Evolutionary conservation across 2,113 vertebrate species (phyloP).

Genomic region (Rhombomys opimus): DNA sequence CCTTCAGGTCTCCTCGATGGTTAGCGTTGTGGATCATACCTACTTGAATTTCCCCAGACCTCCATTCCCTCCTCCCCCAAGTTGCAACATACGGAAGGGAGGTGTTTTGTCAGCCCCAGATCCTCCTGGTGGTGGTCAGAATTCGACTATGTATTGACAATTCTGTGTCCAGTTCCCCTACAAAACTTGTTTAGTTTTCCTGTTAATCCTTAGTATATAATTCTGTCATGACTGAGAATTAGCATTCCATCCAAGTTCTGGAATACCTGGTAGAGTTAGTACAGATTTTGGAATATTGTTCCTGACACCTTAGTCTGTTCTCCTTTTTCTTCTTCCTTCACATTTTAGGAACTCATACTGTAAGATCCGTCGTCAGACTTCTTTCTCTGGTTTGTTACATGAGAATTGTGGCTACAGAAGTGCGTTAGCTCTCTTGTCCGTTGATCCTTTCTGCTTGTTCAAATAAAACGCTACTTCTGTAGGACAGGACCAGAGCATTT

Average conservation of each 20-base stretch:
- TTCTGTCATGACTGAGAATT: background rate
- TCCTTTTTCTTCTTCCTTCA: background rate
- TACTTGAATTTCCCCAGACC: slow-evolving; percentile 4
- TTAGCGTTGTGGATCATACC: background rate
- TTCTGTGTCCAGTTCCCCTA: background rate
- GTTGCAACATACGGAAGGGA: background rate
- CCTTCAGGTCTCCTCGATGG: background rate
- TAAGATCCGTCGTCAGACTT: background rate
- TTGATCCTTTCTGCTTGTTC: background rate
- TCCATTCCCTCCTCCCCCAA: background rate
- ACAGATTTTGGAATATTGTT: slow-evolving; percentile 39
- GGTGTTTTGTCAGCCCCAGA: background rate
- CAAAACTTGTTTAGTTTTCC: background rate
- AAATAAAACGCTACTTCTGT: background rate
- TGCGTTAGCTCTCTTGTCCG: background rate
- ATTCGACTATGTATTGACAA: background rate
- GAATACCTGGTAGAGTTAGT: slow-evolving; percentile 8
- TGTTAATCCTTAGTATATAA: background rate
- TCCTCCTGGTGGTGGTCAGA: background rate
- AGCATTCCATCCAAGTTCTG: slow-evolving; percentile 55
- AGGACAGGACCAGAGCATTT: background rate
- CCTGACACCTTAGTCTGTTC: slow-evolving; percentile 25
- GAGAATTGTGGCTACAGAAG: background rate
- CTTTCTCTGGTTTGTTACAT: background rate
- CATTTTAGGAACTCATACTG: background rate